Conservation (phyloP, 2,797 vertebrate genomes). For the Nothura maculosa region DNA sequence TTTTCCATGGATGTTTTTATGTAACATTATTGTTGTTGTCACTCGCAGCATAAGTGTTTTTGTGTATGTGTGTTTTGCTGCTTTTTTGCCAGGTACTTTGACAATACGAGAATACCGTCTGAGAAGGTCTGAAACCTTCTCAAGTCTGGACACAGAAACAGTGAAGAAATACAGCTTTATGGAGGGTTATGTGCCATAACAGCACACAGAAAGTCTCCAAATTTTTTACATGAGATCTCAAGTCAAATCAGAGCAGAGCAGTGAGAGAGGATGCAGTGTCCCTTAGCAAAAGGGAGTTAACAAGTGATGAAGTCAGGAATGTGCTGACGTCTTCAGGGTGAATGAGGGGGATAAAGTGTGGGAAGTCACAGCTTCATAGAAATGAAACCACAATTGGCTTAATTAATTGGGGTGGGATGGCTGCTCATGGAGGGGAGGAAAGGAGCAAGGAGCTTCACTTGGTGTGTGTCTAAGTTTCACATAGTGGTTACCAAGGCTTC, state of each 20-base stretch:
- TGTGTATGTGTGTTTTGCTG: not conserved
- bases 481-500: conserved; percentile 69
- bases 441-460: conserved; percentile 66
- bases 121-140: not conserved
- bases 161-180: not conserved
- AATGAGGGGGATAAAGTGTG: conserved; percentile 78
- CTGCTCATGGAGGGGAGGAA: conserved; percentile 64
- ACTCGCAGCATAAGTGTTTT: not conserved
- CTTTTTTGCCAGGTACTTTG: not conserved
- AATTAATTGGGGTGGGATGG: conserved; percentile 82
- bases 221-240: conserved; percentile 42
- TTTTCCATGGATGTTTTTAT: not conserved
- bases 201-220: not conserved
- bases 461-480: conserved; percentile 39
- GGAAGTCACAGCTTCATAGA: conserved; percentile 77
- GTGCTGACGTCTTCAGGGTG: conserved; percentile 83
- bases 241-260: conserved; percentile 69
- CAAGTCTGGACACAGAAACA: not conserved
- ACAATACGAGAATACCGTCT: not conserved
- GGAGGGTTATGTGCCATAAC: not conserved
- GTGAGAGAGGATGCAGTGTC: conserved; percentile 71
- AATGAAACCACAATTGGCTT: conserved; percentile 76
- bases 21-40: not conserved
- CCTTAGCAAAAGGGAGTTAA: conserved; percentile 83
- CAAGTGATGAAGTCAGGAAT: conserved; percentile 85